Evolutionary conservation across 2,888 invertebrate species (phyloP), one percentile per base, ranked within the genome.

Genomic region (Julus scanicus): DNA sequence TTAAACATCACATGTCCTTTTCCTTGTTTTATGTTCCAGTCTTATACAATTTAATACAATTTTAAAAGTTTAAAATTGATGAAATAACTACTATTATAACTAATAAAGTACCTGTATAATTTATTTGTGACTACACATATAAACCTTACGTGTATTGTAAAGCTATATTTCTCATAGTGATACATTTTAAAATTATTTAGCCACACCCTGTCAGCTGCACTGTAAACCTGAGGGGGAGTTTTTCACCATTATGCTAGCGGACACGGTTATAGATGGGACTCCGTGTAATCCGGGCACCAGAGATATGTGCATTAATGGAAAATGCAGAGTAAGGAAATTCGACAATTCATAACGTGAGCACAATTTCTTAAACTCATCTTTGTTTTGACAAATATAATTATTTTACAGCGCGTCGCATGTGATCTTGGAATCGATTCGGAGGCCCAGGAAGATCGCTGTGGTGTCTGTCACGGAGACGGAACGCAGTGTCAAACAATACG

Each of bases 381-480:
- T 37, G 2, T 39, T 88, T 2, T 57, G 29, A 44, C 44, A 44
- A 44, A 44, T 6, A 9, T 40, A 44, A 80, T 40, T 44, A n/a
- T n/a, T 85, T 44, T 94, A 91, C 94, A 97, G 95, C 95, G 95
- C 93, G 96, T 97, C 88, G 96, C 97, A n/a, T 97, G 97, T 93
- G 97, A 97, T 93, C 97, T 97, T 97, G 93, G 94, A 88, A 95
- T 97, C 86, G 96, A 96, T 91, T 97, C 97, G 0, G 94, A 94
- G 88, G 94, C 95, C 49, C 94, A 95, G 90, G 97, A 97, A 91
- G 97, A 97, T 92, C 94, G 95, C 86, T 97, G 97, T 92, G 97
- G 97, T 8, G 94, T 96, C 87, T 97, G 97, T 91, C 96, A 96
- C 90, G 97, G 97, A 6, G 95, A 95, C 91, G 96, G 97, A 13